Evolutionary conservation across 2,888 invertebrate genomes (phyloP).

Genomic region (Hemistola chrysoprasaria): DNA sequence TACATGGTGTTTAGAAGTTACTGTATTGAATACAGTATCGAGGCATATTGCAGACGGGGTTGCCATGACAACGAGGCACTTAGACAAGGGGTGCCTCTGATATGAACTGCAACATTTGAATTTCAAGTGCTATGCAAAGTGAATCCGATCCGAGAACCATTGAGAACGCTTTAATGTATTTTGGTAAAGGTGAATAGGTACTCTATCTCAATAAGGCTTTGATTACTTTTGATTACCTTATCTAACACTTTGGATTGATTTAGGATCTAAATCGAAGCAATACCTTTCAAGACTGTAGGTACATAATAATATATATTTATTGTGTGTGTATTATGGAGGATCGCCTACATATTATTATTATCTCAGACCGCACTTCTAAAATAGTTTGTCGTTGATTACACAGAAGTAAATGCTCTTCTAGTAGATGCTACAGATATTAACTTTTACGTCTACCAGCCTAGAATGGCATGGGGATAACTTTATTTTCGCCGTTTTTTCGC

Average conservation of each 20-base stretch:
- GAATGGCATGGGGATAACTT: no score
- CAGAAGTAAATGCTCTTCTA: no score
- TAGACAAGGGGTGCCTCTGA: constrained; percentile 61
- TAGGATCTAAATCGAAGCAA: no score
- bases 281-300: no score
- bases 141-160: constrained; percentile 59
- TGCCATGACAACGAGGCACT: constrained; percentile 59
- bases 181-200: constrained; percentile 43
- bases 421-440: no score
- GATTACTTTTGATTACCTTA: constrained; percentile 2
- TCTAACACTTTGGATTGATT: not conserved
- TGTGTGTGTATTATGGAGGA: no score
- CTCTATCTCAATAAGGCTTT: constrained; percentile 34
- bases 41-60: constrained; percentile 42
- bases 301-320: no score
- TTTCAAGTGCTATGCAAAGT: constrained; percentile 79
- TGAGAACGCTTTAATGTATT: constrained; percentile 55
- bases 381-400: no score
- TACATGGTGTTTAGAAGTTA: not conserved
- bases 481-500: no score
- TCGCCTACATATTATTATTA: no score
- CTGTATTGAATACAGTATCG: constrained; percentile 7
- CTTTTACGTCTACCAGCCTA: no score
- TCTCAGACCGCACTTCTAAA: no score
- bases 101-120: constrained; percentile 79